Evolutionary conservation across 2,888 invertebrate genomes (phyloP), one percentile per base, ranked within the genome.

Genomic region (Stenotaenia linearis): DNA sequence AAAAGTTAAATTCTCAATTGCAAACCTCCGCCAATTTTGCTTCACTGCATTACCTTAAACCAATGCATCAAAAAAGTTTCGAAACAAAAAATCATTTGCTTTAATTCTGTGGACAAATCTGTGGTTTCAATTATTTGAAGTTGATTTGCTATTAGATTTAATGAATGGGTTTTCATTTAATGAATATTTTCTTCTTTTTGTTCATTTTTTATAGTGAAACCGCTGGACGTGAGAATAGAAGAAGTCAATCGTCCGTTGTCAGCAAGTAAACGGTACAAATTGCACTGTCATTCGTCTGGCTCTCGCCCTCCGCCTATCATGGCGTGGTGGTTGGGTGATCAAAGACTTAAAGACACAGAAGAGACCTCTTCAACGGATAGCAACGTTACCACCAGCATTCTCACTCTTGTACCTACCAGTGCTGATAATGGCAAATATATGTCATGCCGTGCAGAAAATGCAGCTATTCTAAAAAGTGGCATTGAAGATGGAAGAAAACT

Each of bases 321-420:
- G 79, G 83, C 83, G 7, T 85, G 85, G 85, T 84, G 84, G 84
- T 82, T 83, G 77, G 85, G 84, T 5, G 83, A 83, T 75, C 82
- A 82, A 7, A 45, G 80, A 21, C 79, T 81, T 79, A 81, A 80
- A 78, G 45, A 61, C 18, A 80, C 81, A 6, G 81, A 78, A 40
- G 80, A 78, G 35, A 79, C 75, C 18, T 28, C 80, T 7, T 79
- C 81, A 32, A 77, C 79, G 18, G 83, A 83, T 50, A 82, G 82
- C 81, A 84, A 84, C 77, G 80, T 83, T 75, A 84, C 84, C 28
- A 81, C 82, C 78, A 83, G 82, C 77, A 81, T 81, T 30, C 79
- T 84, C 15, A 81, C 81, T 15, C 83, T 83, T 77, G 78, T 80
- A 32, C 83, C 84, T 5, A 81, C 82, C 40, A 82, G 82, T 35